Evolutionary conservation across 2,888 invertebrate genomes (phyloP), one percentile per base, ranked within the genome.

Genomic region (Ligdia adustata): DNA sequence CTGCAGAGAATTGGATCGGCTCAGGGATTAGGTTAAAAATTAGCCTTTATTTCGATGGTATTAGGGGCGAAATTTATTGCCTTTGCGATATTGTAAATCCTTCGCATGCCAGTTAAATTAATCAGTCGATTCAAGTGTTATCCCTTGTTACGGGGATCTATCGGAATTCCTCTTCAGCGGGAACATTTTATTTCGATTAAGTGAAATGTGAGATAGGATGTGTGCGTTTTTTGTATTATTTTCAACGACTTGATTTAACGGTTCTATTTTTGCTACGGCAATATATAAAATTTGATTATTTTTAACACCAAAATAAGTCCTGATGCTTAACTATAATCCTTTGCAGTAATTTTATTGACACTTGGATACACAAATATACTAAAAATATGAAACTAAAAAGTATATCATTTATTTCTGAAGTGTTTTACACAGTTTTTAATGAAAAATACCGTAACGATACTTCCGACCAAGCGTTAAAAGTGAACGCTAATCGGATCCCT

Each of bases 41-140:
- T 52, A 42, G 53, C 35, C 53, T 47, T 55, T 55, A 52, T 52
- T 27, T 46, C 43, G 13, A 45, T 35, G 38, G 41, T 24, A 42
- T 39, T 53, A 58, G 45, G 52, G 27, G 32, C 35, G 38, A 55
- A 46, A 44, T 49, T 42, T 38, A 43, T 49, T 39, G 22, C 51
- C 43, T 28, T 44, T 53, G 39, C 38, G 44, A 41, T 50, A 50
- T 54, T 54, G 54, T 54, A 56, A 57, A 56, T 60, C 56, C 55
- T 54, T 56, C 40, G 46, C 42, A 62, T 55, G 50, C 55, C 58
- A 53, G 56, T 55, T 58, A 60, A 62, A 62, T 62, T 62, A 60
- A 62, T 60, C 62, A 60, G 53, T 52, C 52, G 57, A 52, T 56
- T 59, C 50, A 45, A 51, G 51, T 53, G 47, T 51, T 60, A 59